A percentile compares a stretch with the other conserved stretches of the same genome.
Conservation (phyloP, 2,113 vertebrate genomes). For the Lepus europaeus region DNA sequence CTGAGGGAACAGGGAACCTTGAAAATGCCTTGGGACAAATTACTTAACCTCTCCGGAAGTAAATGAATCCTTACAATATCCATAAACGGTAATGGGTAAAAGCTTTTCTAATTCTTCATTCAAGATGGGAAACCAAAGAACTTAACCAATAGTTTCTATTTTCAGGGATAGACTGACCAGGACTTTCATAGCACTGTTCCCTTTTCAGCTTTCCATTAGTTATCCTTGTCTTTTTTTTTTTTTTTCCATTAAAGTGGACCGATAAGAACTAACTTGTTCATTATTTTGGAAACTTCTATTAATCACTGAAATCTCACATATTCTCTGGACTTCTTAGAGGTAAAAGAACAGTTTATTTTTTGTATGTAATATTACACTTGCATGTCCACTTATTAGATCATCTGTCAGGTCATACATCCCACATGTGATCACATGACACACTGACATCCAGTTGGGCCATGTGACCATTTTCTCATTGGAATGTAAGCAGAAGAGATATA, state of each 20-base stretch:
- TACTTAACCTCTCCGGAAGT: conserved; percentile 53
- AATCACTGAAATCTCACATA: neutral
- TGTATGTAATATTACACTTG: neutral
- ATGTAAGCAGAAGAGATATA: neutral
- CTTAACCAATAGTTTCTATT: neutral
- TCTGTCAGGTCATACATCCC: neutral
- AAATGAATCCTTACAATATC: conserved; percentile 41
- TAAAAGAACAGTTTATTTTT: conserved; percentile 26
- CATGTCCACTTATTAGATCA: neutral
- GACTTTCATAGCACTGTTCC: neutral
- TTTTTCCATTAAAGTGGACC: neutral
- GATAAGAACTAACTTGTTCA: conserved; percentile 2
- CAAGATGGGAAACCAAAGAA: neutral
- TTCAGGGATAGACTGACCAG: neutral
- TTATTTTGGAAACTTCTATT: conserved; percentile 11
- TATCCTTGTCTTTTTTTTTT: neutral
- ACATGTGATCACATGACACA: neutral
- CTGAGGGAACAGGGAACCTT: conserved; percentile 22
- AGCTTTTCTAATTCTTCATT: conserved; percentile 51
- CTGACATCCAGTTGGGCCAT: neutral
- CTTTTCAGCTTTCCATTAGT: conserved; percentile 23
- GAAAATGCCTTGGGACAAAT: conserved; percentile 52
- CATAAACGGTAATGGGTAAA: neutral
- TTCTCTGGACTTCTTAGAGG: neutral
- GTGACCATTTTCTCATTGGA: neutral